A percentile compares a stretch with the other conserved stretches of the same genome.
Conservation (phyloP, 2,888 invertebrate genomes). For the Pandemis cinnamomeana region DNA sequence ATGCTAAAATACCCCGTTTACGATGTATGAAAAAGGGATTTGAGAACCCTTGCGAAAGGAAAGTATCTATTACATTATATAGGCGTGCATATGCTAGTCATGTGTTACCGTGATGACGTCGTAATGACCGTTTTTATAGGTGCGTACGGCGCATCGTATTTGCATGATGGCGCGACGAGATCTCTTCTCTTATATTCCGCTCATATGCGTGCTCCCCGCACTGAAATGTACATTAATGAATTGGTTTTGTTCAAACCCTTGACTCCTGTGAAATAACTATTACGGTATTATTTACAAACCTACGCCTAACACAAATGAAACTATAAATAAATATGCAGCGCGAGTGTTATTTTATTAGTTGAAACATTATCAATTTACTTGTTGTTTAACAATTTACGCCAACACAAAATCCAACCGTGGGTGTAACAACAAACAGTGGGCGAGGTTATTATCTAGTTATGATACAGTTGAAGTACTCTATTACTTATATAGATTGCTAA, state of each 20-base stretch:
- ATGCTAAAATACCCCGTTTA: conserved; percentile 64
- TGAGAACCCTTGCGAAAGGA: conserved; percentile 57
- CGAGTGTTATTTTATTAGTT: not conserved
- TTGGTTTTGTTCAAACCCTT: not conserved
- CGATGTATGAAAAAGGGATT: conserved; percentile 69
- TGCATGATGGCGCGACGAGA: conserved; percentile 48
- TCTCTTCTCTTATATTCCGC: conserved; percentile 22
- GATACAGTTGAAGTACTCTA: too few relatives aligned
- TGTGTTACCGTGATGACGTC: conserved; percentile 59
- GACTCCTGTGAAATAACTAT: not conserved
- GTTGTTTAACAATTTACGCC: not conserved
- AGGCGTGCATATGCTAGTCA: conserved; percentile 60
- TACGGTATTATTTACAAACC: not conserved
- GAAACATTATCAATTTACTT: not conserved
- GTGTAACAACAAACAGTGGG: not conserved
- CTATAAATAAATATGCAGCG: not conserved
- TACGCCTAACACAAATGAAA: not conserved
- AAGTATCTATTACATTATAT: conserved; percentile 54
- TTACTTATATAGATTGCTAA: too few relatives aligned
- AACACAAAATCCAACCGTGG: not conserved
- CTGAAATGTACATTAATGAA: not conserved
- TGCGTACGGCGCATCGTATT: conserved; percentile 53
- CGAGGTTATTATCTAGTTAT: too few relatives aligned
- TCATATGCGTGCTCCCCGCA: not conserved
- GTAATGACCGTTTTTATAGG: conserved; percentile 63